Evolutionary conservation across 1,140 invertebrate genomes (phyloP).

Genomic region (Venturia canescens): DNA sequence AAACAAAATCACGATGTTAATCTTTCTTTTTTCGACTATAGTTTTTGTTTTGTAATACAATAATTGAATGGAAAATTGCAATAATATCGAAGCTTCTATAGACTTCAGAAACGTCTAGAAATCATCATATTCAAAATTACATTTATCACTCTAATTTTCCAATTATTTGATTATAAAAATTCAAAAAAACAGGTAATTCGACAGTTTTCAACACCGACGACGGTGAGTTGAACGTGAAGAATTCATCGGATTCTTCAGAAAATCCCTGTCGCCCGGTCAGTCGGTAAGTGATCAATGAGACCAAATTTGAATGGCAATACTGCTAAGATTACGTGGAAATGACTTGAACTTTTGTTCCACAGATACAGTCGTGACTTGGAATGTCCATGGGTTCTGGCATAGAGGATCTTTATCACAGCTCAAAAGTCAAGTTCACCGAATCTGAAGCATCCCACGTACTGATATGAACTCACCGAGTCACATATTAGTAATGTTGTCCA

Average conservation of each 20-base stretch:
- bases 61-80: too few species aligned
- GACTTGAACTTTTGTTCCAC: conserved; percentile 62
- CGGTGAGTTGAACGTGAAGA: conserved; percentile 74
- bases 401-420: conserved; percentile 70
- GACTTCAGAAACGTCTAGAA: too few species aligned
- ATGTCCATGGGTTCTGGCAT: conserved; percentile 73
- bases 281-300: conserved; percentile 65
- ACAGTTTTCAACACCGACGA: conserved; percentile 73
- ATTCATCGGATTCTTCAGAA: conserved; percentile 73
- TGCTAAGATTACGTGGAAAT: too few species aligned
- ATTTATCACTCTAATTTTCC: too few species aligned
- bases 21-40: too few species aligned
- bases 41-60: too few species aligned
- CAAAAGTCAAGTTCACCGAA: conserved; percentile 69
- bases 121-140: too few species aligned
- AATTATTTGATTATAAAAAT: too few species aligned
- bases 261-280: conserved; percentile 76
- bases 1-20: conserved; percentile 35
- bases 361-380: conserved; percentile 77
- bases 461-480: conserved; percentile 60
- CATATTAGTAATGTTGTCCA: conserved; percentile 10
- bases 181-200: conserved; percentile 64
- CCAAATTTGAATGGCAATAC: too few species aligned
- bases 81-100: too few species aligned
- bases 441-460: conserved; percentile 67